Percentiles rank a stretch among this genome's conserved stretches.
These are phyloP conservation scores for Idaea dimidiata DNA, from an alignment of 2,888 invertebrate species.

Conservation along the genomic window DNA sequence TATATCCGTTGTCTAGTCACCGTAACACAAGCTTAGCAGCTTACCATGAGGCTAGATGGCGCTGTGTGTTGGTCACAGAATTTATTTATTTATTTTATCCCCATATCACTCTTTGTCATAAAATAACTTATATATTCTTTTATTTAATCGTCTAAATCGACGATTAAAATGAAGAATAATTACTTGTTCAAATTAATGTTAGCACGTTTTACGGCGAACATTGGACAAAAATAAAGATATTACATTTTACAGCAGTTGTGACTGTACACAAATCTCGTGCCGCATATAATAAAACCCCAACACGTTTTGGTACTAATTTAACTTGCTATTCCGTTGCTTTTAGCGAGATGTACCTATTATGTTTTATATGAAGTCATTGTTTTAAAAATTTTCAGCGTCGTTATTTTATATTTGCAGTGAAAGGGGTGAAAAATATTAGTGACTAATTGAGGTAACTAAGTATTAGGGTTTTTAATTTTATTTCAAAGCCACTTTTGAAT, in stretches of 20 bases:
- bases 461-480: no score
- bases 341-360: constrained; percentile 31
- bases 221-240: constrained; percentile 34
- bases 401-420: background rate
- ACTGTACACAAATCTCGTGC: constrained; percentile 41
- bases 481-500: no score
- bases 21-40: no score
- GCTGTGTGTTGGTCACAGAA: no score
- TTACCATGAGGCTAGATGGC: no score
- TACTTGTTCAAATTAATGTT: background rate
- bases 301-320: constrained; percentile 63
- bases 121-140: no score
- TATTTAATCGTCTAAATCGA: background rate
- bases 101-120: no score
- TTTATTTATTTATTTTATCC: no score
- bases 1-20: no score
- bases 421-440: background rate
- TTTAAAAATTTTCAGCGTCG: background rate
- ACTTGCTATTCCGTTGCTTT: constrained; percentile 48
- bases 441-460: background rate
- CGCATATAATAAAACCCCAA: constrained; percentile 52
- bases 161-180: background rate
- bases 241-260: constrained; percentile 40
- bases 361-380: constrained; percentile 12
- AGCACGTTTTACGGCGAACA: constrained; percentile 12